Base-by-base conservation (phyloP, 2,797 vertebrate species). In the Coregonus ussuriensis region DNA sequence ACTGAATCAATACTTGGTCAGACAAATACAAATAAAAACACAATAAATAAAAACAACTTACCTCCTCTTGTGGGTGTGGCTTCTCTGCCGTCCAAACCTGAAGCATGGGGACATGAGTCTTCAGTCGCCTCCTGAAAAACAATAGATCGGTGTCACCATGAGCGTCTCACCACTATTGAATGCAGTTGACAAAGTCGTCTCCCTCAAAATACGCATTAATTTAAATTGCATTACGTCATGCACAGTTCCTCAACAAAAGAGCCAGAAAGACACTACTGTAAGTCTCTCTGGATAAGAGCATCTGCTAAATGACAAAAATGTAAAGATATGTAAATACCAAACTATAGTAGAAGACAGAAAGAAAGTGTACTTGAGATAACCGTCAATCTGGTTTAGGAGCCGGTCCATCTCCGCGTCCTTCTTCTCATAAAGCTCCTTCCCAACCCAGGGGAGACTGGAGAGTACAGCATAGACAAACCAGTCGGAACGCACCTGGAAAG, bases 401-500 rank as follows among this genome's bases (percentile, higher is more conserved):
- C 97, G 95, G 82, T 99, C 98, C 95, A 99, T 98, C 84, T 99
- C 98, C 11, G 97, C 97, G 31, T 99, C 98, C 88, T 99, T 99
- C 91, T 99, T 99, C 90, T 99, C 98, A 15, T 99, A 98, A 0
- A 99, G 91, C 81, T 99, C 98, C 88, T 99, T 99, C 3, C 98
- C 98, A 65, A 99, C 98, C 98, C 98, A 99, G 74, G 98, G 98
- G 85, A 99, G 93, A 78, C 96, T 97, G 2, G 97, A 97, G 70
- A 99, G 92, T 82, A 99, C 96, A 0, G 96, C 95, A 51, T 95
- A 98, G 77, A 99, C 94, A 52, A 98, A 99, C 98, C 98, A 99
- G 92, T 99, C 98, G 9, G 95, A 96, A 21, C 98, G 96, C 54
- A 99, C 98, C 98, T 99, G 69, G 0, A 67, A 11, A 33, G 47